Evolutionary conservation across 2,113 vertebrate genomes (phyloP).

Genomic region (Sapajus apella): DNA sequence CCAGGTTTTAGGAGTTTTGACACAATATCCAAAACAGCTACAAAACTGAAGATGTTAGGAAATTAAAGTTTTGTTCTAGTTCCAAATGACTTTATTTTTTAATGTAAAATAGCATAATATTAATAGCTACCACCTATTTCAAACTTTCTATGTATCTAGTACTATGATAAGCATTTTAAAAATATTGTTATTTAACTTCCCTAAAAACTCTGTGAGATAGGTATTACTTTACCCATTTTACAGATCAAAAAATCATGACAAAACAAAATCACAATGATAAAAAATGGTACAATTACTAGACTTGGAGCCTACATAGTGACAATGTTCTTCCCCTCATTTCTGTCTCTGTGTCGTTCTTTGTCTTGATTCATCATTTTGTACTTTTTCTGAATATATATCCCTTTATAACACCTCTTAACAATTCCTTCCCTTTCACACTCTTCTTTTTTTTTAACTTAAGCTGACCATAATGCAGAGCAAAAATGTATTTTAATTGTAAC

Average conservation of each 20-base stretch:
- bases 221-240: background rate
- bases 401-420: accelerated
- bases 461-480: background rate
- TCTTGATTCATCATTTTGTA: background rate
- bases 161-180: background rate
- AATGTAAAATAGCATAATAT: background rate
- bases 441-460: background rate
- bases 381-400: background rate
- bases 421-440: background rate
- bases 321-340: background rate
- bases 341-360: background rate
- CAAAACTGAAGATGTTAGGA: background rate
- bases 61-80: background rate
- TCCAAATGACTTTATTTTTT: slow-evolving; percentile 4
- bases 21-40: background rate
- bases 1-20: background rate
- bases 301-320: accelerated
- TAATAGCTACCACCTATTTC: background rate
- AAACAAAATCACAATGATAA: background rate
- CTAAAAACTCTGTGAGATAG: background rate
- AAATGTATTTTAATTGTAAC: background rate
- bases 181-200: background rate
- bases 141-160: background rate
- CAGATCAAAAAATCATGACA: background rate
- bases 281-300: background rate